A percentile compares a stretch with the other conserved stretches of the same genome.
phyloP scores from a whole-genome alignment of 2,113 vertebrate species.

The Motacilla alba region DNA sequence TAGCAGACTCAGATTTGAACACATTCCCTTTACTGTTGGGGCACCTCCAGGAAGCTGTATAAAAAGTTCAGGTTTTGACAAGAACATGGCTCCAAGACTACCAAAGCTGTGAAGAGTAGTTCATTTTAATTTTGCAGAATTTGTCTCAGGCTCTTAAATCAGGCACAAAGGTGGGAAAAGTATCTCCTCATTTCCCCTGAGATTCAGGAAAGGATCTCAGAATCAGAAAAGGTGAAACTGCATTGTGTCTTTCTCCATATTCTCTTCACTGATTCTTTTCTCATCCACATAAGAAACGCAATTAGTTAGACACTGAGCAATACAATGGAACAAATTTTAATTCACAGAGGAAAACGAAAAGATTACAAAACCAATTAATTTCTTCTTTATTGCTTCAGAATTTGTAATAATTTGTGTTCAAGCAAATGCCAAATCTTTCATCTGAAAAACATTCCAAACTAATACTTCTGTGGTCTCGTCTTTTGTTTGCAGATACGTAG shows the following conservation, averaged over 20 bases:
- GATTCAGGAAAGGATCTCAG: neutral
- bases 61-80: neutral
- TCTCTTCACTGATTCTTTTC: neutral
- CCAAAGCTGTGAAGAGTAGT: neutral
- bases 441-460: neutral
- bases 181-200: neutral
- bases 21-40: neutral
- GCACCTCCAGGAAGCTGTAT: neutral
- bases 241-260: neutral
- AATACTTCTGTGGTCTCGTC: neutral
- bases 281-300: neutral
- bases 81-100: neutral
- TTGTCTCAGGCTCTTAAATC: neutral
- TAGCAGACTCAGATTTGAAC: neutral
- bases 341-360: neutral
- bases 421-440: neutral
- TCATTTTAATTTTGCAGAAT: neutral
- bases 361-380: neutral
- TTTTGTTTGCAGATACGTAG: neutral
- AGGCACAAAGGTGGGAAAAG: neutral
- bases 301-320: neutral
- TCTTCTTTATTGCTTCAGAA: neutral
- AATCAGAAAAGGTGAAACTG: neutral
- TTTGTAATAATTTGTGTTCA: neutral
- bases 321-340: neutral